Evolutionary conservation across 2,797 vertebrate genomes (phyloP), one percentile per base, ranked within the genome.

Genomic region (Gymnopithys bicolor): DNA sequence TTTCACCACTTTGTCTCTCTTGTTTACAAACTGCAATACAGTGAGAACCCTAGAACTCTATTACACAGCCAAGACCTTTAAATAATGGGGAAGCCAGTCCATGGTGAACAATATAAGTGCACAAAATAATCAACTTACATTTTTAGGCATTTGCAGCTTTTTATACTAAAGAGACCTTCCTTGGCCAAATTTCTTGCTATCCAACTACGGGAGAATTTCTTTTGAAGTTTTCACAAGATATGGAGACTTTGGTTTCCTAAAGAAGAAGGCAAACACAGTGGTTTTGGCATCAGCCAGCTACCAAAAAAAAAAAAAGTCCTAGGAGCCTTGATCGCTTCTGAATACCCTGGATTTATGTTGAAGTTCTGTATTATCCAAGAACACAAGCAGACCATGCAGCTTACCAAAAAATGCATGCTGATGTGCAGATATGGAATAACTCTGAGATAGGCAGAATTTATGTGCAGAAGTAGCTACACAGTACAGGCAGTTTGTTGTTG

Each of bases 291-390:
- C 19, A 78, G 9, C 3, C 17, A 35, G 10, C 22, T 59, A 32
- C 5, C 19, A 53, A 66, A 75, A 37, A 37, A 37, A 37, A 56
- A 78, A 5, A 7, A 71, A 49, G 7, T 46, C 32, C 14, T 35
- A 53, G 13, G 21, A 53, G 5, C 6, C 21, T 1, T 5, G 28
- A 30, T 9, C 1, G 5, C 2, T 33, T 59, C 32, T 75, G 18
- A 52, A 28, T 28, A 5, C 25, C 11, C 15, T 14, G 48, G 23
- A 51, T 69, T 55, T 60, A 17, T 30, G 28, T 4, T 52, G n/a
- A 9, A 41, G 19, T 10, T 73, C 32, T 69, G 27, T 33, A 25
- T 69, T 37, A 48, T 46, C 21, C 51, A 51, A 66, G 19, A 74
- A 64, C 7, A 22, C 1, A 14, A 28, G 9, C 24, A 64, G 9